Evolutionary conservation across 2,888 invertebrate genomes (phyloP), one percentile per base, ranked within the genome.

Genomic region (Perdita meconis): DNA sequence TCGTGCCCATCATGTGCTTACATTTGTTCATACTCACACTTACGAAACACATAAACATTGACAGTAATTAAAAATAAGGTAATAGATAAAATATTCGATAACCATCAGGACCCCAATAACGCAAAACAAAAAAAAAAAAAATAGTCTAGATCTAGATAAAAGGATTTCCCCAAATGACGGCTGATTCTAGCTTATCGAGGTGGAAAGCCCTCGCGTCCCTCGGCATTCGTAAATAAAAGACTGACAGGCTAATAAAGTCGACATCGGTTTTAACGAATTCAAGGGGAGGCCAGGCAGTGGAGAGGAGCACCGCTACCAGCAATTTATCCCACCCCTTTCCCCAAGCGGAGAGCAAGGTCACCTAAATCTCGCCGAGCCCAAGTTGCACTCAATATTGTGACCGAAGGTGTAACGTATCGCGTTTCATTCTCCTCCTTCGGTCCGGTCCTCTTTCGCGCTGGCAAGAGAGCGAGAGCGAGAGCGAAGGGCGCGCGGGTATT

Each of bases 321-420:
- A 86, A 82, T 87, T 89, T 84, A 83, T 83, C 83, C n/a, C 78
- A 82, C 64, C 82, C 81, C 81, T 76, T 65, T 70, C 61, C 83
- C 80, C 74, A 56, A 69, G 74, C 71, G 61, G 63, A 51, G 59
- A 30, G 82, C 82, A 73, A 74, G 89, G 84, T 89, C 89, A 88
- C 85, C 86, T 89, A 89, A 90, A 90, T 90, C 90, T 89, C 88
- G 69, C 74, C 84, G 84, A 77, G 47, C 78, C 87, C 85, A 87
- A 88, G 87, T 90, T 86, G 87, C 88, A 89, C 90, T 91, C 90
- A 89, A 91, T 91, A 91, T 91, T 91, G 90, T 89, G 90, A 90
- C 89, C 89, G 88, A 88, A 88, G 82, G 82, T 89, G 87, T 88
- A 88, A 90, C 85, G 86, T 88, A 90, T 90, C 88, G 88, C 86